Evolutionary conservation across 2,113 vertebrate genomes (phyloP), one percentile per base, ranked within the genome.

Genomic region (Peromyscus polionotus): DNA sequence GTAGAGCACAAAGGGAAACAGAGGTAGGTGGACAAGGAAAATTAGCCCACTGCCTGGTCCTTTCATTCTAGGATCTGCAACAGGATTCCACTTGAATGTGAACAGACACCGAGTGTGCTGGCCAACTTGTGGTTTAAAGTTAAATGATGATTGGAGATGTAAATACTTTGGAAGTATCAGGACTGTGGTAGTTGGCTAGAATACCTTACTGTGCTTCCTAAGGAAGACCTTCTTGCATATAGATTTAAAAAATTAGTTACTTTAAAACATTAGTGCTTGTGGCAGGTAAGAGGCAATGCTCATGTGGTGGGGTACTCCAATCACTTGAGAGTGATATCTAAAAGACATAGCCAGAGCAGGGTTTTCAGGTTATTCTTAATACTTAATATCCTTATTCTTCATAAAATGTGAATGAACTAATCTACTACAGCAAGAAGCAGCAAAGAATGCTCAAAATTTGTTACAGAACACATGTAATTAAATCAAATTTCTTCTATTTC

Each of bases 1-100:
- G 95, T 98, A 97, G 98, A 99, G 59, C 95, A 98, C 93, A 99
- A 99, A 98, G 97, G 96, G 93, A 99, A 99, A 97, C 99, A 99
- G 97, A 99, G 99, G 99, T 99, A 98, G 95, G 95, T 86, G 63
- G 75, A 36, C 22, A 91, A 84, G 54, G 7, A 72, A 84, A 7
- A 7, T 75, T 57, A 59, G 26, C 6, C 33, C 14, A 17, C 42
- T 95, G 65, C 86, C 28, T 75, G 59, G 28, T 73, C 94, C 61
- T 91, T 87, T 51, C 7, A 14, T 19, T 88, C 24, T 45, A 5
- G 1, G 1, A 54, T 61, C 73, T 68, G 13, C 90, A 93, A 51
- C 36, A 70, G 16, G 24, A 84, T 54, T 72, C 36, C 36, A 94
- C 5, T 39, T 79, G 2, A 42, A 67, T 16, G 19, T 65, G 33